Conservation (phyloP, 2,888 invertebrate species). For the Strigamia maritima region DNA sequence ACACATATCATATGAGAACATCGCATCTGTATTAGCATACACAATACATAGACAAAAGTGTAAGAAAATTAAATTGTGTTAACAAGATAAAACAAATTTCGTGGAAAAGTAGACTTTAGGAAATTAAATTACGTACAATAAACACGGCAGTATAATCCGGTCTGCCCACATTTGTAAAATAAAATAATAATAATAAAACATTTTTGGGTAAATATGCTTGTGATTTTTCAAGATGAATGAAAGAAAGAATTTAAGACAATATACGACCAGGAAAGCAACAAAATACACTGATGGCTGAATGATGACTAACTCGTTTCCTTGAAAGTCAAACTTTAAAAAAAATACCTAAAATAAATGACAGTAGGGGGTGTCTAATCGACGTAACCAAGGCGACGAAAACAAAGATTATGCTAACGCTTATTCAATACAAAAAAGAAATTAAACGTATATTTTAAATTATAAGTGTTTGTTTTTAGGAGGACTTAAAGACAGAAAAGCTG, state of each 20-base stretch:
- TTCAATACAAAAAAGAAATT: not conserved
- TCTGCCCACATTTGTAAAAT: not conserved
- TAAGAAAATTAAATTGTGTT: too few species aligned
- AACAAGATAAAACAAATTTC: too few species aligned
- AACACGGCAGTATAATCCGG: too few species aligned
- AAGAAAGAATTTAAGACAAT: not conserved
- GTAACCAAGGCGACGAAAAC: not conserved
- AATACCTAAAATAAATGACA: not conserved
- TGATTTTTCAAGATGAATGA: not conserved
- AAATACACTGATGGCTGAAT: not conserved
- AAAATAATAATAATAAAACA: not conserved
- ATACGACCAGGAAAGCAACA: not conserved
- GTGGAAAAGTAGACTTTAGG: too few species aligned
- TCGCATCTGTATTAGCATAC: too few species aligned
- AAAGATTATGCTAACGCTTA: not conserved
- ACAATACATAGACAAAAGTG: too few species aligned
- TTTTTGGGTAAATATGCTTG: not conserved
- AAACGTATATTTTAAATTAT: not conserved
- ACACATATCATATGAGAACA: too few species aligned
- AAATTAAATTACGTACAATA: too few species aligned
- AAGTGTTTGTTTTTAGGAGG: too few species aligned
- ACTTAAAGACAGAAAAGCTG: too few species aligned
- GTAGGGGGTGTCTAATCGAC: not conserved
- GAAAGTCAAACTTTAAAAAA: not conserved
- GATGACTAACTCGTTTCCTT: not conserved